Evolutionary conservation across 2,797 vertebrate genomes (phyloP).

Genomic region (Trachops cirrhosus): DNA sequence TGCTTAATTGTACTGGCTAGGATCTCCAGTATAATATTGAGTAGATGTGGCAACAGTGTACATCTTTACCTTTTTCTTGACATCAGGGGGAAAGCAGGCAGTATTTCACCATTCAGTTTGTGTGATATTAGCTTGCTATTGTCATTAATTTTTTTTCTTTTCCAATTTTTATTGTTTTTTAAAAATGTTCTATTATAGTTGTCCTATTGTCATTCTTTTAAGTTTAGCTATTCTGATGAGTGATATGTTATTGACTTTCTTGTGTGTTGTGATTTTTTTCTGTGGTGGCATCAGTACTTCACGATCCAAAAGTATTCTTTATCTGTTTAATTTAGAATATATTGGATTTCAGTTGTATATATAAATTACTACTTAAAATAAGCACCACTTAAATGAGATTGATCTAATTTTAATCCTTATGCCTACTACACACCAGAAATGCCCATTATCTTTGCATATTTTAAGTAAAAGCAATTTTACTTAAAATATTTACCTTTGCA

Average conservation of each 20-base stretch:
- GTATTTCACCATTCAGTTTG: not conserved
- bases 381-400: not conserved
- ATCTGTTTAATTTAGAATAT: not conserved
- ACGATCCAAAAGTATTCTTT: not conserved
- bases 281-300: not conserved
- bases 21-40: not conserved
- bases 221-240: not conserved
- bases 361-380: constrained; percentile 21
- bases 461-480: not conserved
- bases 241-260: not conserved
- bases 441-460: constrained; percentile 23
- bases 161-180: too few species aligned
- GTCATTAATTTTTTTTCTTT: not conserved
- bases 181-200: too few species aligned
- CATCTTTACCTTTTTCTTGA: not conserved
- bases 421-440: not conserved
- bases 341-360: constrained; percentile 1
- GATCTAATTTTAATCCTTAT: not conserved
- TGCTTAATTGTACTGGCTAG: not conserved
- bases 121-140: not conserved
- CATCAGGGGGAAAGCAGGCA: not conserved
- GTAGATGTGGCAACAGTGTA: not conserved
- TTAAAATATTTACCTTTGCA: not conserved
- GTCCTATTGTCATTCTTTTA: not conserved
- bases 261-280: not conserved